Base-by-base conservation (phyloP, 2,888 invertebrate species). In the Callosobruchus maculatus region DNA sequence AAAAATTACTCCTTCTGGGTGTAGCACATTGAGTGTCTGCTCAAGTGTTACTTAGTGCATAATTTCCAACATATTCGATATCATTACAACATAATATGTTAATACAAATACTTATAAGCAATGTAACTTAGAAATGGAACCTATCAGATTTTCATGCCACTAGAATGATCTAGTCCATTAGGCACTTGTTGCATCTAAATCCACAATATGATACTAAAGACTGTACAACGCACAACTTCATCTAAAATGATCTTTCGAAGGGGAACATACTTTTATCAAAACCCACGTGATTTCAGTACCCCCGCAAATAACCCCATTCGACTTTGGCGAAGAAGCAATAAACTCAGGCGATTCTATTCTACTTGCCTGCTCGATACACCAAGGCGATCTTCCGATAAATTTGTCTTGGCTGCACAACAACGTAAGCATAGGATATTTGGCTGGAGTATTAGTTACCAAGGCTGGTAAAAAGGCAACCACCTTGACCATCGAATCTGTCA, bases 361-460 rank as follows among this genome's bases (percentile, higher is more conserved):
- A 20, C 21, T 71, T 4, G 21, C 89, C 71, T 94, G 94, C 85
- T 90, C 92, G 75, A 90, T 92, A 67, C 90, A 90, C 77, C 92
- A 93, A 86, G 94, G 95, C 76, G 95, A 95, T 87, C 88, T 91
- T 74, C 95, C 95, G 0, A 89, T 95, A 83, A 89, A 90, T 74
- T 91, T 95, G 71, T 88, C 89, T 22, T 95, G 95, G 95, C 90
- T 90, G 71, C 92, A 93, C 80, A 92, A 94, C 85, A 92, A 92
- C 67, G 87, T 90, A 83, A 90, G 90, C 71, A 81, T 88, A 7
- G 85, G 83, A 75, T 78, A 77, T 20, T 73, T 76, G 22, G 76
- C 80, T 31, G 83, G 81, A 30, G 76, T 83, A 88, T 87, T 80
- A 88, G 88, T 82, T 86, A 88, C 82, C 86, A 90, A 85, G 88